Percentiles rank a stretch among this genome's conserved stretches.
Conservation (phyloP, 2,113 vertebrate genomes). For the Polypterus senegalus region DNA sequence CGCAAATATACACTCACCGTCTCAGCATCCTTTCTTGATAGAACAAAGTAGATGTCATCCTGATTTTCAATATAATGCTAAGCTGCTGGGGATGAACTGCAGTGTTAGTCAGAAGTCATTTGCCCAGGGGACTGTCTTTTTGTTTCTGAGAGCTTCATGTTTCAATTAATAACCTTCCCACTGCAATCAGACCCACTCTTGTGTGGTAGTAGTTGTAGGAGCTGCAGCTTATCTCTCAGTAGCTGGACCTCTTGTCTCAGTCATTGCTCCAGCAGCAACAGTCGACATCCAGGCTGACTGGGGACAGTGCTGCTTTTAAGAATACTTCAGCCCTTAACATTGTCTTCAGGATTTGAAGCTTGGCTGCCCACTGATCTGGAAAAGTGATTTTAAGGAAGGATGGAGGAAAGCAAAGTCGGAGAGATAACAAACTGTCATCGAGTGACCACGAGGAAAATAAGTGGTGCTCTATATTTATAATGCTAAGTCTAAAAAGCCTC, state of each 20-base stretch:
- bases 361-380: conserved; percentile 35
- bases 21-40: conserved; percentile 32
- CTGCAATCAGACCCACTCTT: conserved; percentile 30
- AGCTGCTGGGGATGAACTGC: conserved; percentile 25
- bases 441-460: conserved; percentile 70
- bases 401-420: conserved; percentile 61
- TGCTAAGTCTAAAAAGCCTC: conserved; percentile 86
- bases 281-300: background rate
- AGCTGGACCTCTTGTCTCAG: conserved; percentile 34
- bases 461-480: conserved; percentile 76
- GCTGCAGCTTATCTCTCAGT: conserved; percentile 15
- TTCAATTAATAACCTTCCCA: conserved; percentile 42
- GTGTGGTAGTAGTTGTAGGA: conserved; percentile 23
- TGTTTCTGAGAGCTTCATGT: conserved; percentile 37
- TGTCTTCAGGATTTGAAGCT: conserved; percentile 17
- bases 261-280: conserved; percentile 20
- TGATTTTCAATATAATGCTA: conserved; percentile 31
- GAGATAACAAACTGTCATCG: conserved; percentile 64
- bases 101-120: conserved; percentile 28
- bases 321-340: conserved; percentile 12
- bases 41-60: conserved; percentile 25
- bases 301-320: conserved; percentile 4
- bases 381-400: conserved; percentile 36
- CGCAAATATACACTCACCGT: conserved; percentile 1
- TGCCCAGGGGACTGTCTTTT: conserved; percentile 39